These are phyloP conservation scores for Heliconius ismenius DNA, from an alignment of 2,888 invertebrate species.

Conservation along the genomic window DNA sequence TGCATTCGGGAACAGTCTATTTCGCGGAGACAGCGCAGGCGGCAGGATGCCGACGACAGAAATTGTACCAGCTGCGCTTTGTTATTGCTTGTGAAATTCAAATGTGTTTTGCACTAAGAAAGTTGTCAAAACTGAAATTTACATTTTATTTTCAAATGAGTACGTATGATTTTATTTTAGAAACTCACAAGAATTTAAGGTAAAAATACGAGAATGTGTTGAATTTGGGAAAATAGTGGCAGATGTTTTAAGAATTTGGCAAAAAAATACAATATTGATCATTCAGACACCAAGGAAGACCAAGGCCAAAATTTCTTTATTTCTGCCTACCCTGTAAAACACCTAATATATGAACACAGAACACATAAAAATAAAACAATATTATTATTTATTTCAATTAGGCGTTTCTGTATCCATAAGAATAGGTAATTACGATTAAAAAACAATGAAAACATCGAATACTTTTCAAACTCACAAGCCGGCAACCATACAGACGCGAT, in stretches of 20 bases:
- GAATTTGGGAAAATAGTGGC: too few species aligned
- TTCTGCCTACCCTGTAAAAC: neutral
- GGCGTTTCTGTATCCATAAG: neutral
- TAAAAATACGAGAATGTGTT: neutral
- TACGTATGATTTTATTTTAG: conserved; percentile 4
- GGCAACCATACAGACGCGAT: neutral
- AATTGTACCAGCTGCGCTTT: conserved; percentile 43
- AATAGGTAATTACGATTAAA: neutral
- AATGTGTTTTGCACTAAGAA: conserved; percentile 36
- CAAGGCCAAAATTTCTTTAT: neutral
- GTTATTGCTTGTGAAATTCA: conserved; percentile 41
- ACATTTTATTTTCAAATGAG: conserved; percentile 14
- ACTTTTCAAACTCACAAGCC: conserved; percentile 1
- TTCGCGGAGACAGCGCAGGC: conserved; percentile 29
- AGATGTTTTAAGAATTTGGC: too few species aligned
- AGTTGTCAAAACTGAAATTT: conserved; percentile 36
- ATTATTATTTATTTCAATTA: too few species aligned
- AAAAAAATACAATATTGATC: too few species aligned
- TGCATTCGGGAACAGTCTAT: conserved; percentile 33
- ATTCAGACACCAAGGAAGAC: neutral
- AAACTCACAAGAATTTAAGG: neutral
- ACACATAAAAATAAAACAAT: neutral
- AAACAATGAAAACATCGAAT: conserved; percentile 3
- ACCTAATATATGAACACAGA: neutral
- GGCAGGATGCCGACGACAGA: conserved; percentile 39